Percentiles rank a stretch among this genome's conserved stretches.
Conservation (phyloP, 2,888 invertebrate species). For the Amphipoea oculea region DNA sequence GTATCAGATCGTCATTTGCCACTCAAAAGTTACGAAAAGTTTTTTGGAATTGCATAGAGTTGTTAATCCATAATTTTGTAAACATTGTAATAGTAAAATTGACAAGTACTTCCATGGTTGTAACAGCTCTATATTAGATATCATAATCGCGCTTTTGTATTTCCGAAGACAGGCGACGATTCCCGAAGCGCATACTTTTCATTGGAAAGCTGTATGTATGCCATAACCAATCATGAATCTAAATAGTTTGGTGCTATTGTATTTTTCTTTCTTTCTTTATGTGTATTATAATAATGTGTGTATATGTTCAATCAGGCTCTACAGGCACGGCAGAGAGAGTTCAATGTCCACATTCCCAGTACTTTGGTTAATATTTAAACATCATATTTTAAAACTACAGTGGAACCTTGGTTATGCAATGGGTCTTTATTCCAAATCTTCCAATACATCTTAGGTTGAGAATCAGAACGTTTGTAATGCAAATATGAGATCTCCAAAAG, state of each 20-base stretch:
- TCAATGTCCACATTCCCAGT: slow-evolving; percentile 63
- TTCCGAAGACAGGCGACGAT: background rate
- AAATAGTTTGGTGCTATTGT: background rate
- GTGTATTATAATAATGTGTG: slow-evolving; percentile 50
- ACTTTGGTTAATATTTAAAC: slow-evolving; percentile 59
- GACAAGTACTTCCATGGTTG: background rate
- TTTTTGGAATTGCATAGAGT: background rate
- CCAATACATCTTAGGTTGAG: background rate
- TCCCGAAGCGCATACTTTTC: background rate
- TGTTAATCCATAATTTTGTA: background rate
- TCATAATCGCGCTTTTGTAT: background rate
- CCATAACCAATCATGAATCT: slow-evolving; percentile 8
- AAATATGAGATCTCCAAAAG: background rate
- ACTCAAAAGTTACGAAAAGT: background rate
- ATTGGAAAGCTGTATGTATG: background rate
- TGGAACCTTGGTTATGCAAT: slow-evolving; percentile 30
- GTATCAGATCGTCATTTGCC: background rate
- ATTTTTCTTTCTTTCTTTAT: slow-evolving; percentile 20
- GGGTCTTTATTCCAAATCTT: background rate
- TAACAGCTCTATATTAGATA: background rate
- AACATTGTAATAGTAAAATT: background rate
- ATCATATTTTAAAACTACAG: slow-evolving; percentile 29
- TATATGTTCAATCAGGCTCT: slow-evolving; percentile 61
- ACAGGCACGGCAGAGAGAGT: slow-evolving; percentile 62
- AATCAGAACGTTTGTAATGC: background rate